Conservation (phyloP, 2,888 invertebrate genomes). For the Thera obeliscata region DNA sequence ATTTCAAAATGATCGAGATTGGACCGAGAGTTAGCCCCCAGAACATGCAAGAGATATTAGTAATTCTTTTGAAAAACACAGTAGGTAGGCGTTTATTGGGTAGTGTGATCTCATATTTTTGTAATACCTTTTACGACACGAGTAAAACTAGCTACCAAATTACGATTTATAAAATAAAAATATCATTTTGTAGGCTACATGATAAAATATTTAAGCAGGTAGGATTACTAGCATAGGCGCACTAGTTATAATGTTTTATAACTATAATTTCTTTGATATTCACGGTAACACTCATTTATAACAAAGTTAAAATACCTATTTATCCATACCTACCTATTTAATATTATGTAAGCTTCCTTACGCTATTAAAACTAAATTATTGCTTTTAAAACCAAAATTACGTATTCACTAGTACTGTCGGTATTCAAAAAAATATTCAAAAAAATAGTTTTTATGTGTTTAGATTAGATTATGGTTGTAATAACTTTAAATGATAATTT, state of each 20-base stretch:
- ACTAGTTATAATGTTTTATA: constrained; percentile 6
- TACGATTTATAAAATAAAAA: background rate
- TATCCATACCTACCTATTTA: background rate
- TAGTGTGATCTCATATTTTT: constrained; percentile 28
- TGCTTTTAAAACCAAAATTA: background rate
- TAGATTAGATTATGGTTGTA: too few species aligned
- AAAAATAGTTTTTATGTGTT: too few species aligned
- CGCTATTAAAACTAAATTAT: background rate
- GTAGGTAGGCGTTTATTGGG: constrained; percentile 1
- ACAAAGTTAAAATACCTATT: background rate
- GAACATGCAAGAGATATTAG: background rate
- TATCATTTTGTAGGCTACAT: background rate
- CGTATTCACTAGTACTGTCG: background rate
- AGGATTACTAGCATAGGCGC: constrained; percentile 3
- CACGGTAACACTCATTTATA: background rate
- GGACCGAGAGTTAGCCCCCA: background rate
- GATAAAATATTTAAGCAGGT: too few species aligned
- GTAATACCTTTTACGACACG: constrained; percentile 8
- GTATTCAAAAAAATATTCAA: background rate
- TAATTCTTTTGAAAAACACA: constrained; percentile 10
- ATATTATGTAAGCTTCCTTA: background rate
- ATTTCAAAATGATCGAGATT: too few species aligned
- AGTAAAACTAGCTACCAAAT: constrained; percentile 9
- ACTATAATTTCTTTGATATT: background rate
- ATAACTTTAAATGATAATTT: too few species aligned